A percentile compares a stretch with the other conserved stretches of the same genome.
Conservation (phyloP, 2,888 invertebrate species). For the Acholoe squamosa region DNA sequence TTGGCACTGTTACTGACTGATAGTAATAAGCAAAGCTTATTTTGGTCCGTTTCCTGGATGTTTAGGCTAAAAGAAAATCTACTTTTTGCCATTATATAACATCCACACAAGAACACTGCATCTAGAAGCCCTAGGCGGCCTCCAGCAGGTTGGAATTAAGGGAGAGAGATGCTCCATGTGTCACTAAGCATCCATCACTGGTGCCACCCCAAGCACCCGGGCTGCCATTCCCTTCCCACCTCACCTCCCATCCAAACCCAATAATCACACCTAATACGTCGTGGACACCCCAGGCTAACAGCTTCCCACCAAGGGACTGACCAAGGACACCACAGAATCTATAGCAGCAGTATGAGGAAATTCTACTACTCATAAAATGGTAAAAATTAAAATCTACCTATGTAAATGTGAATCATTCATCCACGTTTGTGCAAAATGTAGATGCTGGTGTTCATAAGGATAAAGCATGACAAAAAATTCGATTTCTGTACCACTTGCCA, state of each 20-base stretch:
- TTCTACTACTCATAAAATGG: background rate
- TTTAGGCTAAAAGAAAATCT: too few relatives aligned
- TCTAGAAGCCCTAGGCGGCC: background rate
- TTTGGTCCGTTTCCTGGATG: too few relatives aligned
- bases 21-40: too few relatives aligned
- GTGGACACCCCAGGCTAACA: background rate
- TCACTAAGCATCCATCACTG: conserved; percentile 1
- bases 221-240: background rate
- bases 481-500: background rate
- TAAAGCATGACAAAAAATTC: background rate
- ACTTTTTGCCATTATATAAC: too few relatives aligned
- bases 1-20: too few relatives aligned
- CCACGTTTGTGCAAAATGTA: background rate
- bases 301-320: background rate
- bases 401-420: background rate
- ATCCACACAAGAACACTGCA: background rate
- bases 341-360: background rate
- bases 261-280: background rate
- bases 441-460: background rate
- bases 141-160: background rate
- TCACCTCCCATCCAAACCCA: background rate
- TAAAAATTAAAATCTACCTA: background rate
- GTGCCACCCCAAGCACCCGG: background rate
- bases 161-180: background rate
- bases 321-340: background rate